Evolutionary conservation across 2,113 vertebrate genomes (phyloP).

Genomic region (Petrocephalus zakoni): DNA sequence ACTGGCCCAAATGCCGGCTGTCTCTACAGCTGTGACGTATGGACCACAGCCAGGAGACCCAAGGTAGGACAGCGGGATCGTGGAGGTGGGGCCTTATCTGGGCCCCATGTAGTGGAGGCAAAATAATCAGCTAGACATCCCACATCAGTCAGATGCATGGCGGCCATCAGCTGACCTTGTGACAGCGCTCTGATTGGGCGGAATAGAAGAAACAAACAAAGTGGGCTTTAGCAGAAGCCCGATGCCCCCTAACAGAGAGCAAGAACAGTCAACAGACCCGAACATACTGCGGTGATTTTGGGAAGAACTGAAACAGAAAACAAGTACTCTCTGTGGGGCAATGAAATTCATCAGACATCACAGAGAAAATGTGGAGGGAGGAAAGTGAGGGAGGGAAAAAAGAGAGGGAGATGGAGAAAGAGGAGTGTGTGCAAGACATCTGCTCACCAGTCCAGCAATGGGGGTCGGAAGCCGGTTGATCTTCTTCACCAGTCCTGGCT

Average conservation of each 20-base stretch:
- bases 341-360: neutral
- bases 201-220: neutral
- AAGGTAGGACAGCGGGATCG: neutral
- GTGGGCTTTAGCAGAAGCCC: neutral
- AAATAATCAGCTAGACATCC: neutral
- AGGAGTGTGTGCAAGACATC: neutral
- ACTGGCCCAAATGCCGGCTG: neutral
- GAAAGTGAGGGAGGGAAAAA: neutral
- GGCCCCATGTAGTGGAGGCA: neutral
- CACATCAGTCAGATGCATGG: neutral
- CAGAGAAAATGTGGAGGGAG: neutral
- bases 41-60: neutral
- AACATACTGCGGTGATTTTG: neutral
- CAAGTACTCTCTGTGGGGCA: neutral
- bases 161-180: neutral
- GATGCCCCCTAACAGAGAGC: neutral
- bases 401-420: neutral
- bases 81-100: neutral
- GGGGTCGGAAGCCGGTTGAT: slow-evolving; percentile 94
- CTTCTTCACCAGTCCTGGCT: slow-evolving; percentile 92
- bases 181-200: neutral
- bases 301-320: neutral
- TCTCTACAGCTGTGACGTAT: neutral
- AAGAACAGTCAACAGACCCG: neutral
- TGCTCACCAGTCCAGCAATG: slow-evolving; percentile 91